phyloP scores from a whole-genome alignment of 2,113 vertebrate genomes.

The Peromyscus polionotus region DNA sequence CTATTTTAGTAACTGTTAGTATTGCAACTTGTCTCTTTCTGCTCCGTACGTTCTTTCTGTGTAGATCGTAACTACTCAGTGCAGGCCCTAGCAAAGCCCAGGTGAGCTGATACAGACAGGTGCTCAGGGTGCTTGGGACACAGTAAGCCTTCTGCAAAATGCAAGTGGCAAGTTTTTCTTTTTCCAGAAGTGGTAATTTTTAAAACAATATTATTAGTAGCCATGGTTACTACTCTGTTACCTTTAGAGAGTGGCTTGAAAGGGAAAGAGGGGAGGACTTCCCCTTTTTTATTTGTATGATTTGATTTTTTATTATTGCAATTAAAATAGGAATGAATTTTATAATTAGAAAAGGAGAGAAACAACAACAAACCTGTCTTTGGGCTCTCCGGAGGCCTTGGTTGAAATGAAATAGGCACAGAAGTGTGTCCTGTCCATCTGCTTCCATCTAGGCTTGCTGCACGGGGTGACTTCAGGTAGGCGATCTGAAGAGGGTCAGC shows the following conservation, averaged over 20 bases:
- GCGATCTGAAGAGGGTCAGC: not conserved
- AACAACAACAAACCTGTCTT: not conserved
- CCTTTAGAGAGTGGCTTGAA: not conserved
- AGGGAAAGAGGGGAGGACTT: not conserved
- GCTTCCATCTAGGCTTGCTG: not conserved
- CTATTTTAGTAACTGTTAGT: not conserved
- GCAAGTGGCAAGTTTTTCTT: not conserved
- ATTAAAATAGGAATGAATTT: not conserved
- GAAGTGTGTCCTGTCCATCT: not conserved
- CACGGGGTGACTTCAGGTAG: not conserved
- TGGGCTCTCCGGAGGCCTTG: not conserved
- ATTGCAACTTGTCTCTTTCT: not conserved
- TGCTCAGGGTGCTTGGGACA: not conserved
- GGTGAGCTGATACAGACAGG: not conserved
- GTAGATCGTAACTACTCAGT: not conserved
- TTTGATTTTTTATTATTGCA: constrained; percentile 8
- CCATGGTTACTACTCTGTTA: not conserved
- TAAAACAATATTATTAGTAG: not conserved
- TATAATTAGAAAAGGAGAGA: not conserved
- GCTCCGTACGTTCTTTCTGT: not conserved
- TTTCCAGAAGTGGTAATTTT: not conserved
- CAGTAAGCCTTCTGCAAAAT: not conserved
- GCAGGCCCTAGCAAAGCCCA: not conserved
- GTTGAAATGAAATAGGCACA: not conserved
- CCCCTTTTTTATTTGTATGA: not conserved